These are phyloP conservation scores for Anastrepha obliqua DNA, from an alignment of 1,140 invertebrate species.

Conservation along the genomic window DNA sequence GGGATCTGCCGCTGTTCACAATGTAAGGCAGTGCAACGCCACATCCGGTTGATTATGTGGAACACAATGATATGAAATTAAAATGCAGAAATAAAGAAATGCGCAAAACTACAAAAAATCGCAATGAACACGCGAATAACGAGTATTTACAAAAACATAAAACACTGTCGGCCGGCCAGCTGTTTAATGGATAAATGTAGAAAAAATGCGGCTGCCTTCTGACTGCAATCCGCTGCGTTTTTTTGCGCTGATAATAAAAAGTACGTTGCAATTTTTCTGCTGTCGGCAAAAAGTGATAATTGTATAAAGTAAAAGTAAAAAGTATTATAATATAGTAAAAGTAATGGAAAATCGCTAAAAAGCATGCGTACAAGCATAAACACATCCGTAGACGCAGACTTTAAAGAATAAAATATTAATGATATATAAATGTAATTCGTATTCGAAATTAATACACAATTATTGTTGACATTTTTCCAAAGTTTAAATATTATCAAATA, in stretches of 20 bases:
- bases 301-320: background rate
- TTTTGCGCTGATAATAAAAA: conserved; percentile 22
- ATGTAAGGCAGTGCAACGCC: conserved; percentile 59
- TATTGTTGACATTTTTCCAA: no score
- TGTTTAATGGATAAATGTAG: conserved; percentile 50
- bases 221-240: conserved; percentile 25
- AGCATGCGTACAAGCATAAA: no score
- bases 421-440: no score
- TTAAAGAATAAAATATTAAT: no score
- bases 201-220: conserved; percentile 52
- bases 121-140: conserved; percentile 57
- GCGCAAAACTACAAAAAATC: conserved; percentile 34
- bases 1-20: background rate
- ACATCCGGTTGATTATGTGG: conserved; percentile 66
- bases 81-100: conserved; percentile 30
- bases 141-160: conserved; percentile 62
- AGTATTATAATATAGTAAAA: no score
- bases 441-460: no score
- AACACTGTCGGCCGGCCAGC: background rate
- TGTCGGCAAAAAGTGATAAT: conserved; percentile 3
- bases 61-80: conserved; percentile 1
- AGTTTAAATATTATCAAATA: no score
- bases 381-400: no score
- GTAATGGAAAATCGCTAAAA: no score
- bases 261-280: conserved; percentile 17